A percentile compares a stretch with the other conserved stretches of the same genome.
These are phyloP conservation scores for Chymomyza fuscimana DNA, from an alignment of 2,888 invertebrate genomes.

Conservation along the genomic window DNA sequence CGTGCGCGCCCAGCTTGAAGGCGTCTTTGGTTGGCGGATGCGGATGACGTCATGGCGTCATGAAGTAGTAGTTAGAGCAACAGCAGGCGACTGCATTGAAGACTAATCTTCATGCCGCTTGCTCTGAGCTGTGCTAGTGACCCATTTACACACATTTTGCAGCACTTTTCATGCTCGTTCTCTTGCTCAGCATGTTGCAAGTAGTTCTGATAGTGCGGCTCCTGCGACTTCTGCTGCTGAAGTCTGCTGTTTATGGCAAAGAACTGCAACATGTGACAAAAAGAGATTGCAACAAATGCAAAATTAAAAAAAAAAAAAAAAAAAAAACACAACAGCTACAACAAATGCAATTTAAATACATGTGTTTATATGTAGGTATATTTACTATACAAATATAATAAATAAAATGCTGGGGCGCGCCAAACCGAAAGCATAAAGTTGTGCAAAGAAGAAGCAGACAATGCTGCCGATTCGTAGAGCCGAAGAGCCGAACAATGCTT, in stretches of 20 bases:
- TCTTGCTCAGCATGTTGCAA: constrained; percentile 35
- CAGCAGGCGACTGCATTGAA: background rate
- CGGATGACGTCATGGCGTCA: background rate
- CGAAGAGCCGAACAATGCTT: background rate
- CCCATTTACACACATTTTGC: constrained; percentile 50
- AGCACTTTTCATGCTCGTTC: background rate
- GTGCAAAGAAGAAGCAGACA: background rate
- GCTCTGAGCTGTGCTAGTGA: constrained; percentile 55
- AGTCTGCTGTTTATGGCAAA: constrained; percentile 39
- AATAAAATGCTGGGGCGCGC: constrained; percentile 2
- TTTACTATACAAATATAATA: background rate
- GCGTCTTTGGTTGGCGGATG: background rate
- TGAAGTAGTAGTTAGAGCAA: background rate
- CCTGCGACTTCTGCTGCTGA: constrained; percentile 18
- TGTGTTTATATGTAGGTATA: background rate
- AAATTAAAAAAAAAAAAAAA: background rate
- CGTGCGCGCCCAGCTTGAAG: constrained; percentile 6
- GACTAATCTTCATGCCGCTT: background rate
- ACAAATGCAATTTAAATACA: background rate
- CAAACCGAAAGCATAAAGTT: background rate
- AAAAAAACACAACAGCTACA: background rate
- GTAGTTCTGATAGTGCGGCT: background rate
- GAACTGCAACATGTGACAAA: constrained; percentile 30
- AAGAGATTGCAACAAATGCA: constrained; percentile 61
- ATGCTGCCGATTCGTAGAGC: background rate